Evolutionary conservation across 1,140 invertebrate species (phyloP), one percentile per base, ranked within the genome.

Genomic region (Cotesia vestalis): DNA sequence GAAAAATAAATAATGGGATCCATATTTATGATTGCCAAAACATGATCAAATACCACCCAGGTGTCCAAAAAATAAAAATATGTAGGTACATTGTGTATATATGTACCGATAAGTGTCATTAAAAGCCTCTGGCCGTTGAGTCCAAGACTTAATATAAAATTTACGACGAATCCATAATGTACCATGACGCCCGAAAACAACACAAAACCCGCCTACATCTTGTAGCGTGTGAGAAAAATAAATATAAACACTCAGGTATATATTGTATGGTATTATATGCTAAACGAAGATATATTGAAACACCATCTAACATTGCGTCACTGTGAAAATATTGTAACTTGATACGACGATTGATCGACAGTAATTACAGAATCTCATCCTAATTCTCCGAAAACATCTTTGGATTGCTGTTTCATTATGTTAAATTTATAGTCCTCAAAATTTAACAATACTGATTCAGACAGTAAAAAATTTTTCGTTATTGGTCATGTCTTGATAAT

Each of bases 261-360:
- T 46, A 46, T 46, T 27, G 27, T 27, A 27, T 27, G 2, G 1
- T 27, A 27, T 27, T 27, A 11, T 46, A 46, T 46, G 12, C 12
- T 20, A 20, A 55, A n/a, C 53, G 12, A 5, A 52, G n/a, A 52
- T 52, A 11, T 52, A 52, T 52, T 52, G 46, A 11, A 11, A 52
- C 46, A 8, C 1, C 27, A 46, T 46, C 40, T 46, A 9, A 46
- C 11, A 6, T 46, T 46, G 11, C 40, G 40, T 46, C 40, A 46
- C 40, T 46, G 11, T 46, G 11, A 46, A 46, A 46, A 46, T 46
- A 46, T 46, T 46, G 40, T 36, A 59, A 51, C 38, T 63, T 63
- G 74, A 75, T 78, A 78, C 75, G 79, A 71, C 78, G 79, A 78
- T 74, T 72, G 78, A 82, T 82, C 79, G 78, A 81, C 6, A 46